phyloP scores from a whole-genome alignment of 1,140 invertebrate genomes.

The Heliothis virescens region DNA sequence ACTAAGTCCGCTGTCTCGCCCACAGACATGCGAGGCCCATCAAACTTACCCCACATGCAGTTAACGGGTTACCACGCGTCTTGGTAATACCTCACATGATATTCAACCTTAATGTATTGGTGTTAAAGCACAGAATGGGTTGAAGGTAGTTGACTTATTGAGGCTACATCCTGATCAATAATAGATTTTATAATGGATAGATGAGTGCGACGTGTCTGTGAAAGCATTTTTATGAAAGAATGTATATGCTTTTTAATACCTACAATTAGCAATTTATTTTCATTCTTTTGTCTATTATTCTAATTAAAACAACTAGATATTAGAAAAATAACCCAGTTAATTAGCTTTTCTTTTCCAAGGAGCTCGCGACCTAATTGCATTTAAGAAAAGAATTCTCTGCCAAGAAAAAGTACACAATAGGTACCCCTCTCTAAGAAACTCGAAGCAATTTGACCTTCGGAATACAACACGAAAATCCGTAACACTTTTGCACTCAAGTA shows the following conservation, averaged over 20 bases:
- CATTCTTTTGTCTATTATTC: too few species aligned
- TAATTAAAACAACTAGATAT: too few species aligned
- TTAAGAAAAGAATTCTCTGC: neutral
- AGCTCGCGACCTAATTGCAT: too few species aligned
- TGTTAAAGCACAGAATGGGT: neutral
- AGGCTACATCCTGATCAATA: constrained; percentile 48
- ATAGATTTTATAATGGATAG: constrained; percentile 49
- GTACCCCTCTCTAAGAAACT: neutral
- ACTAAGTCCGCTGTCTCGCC: constrained; percentile 52
- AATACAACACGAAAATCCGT: constrained; percentile 35
- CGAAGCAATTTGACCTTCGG: constrained; percentile 4
- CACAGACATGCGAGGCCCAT: constrained; percentile 51
- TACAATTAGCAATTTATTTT: too few species aligned
- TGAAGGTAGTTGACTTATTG: constrained; percentile 11
- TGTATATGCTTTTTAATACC: constrained; percentile 5
- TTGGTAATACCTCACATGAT: neutral
- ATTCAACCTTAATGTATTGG: neutral
- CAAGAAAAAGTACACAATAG: neutral
- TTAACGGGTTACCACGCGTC: constrained; percentile 51
- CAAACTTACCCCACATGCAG: constrained; percentile 51
- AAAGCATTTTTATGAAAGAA: constrained; percentile 15
- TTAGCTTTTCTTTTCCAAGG: too few species aligned
- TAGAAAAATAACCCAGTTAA: too few species aligned
- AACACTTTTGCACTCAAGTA: constrained; percentile 40
- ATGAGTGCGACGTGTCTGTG: constrained; percentile 38